Conservation (phyloP, 2,888 invertebrate genomes). For the Sinhomidia bicolor region DNA sequence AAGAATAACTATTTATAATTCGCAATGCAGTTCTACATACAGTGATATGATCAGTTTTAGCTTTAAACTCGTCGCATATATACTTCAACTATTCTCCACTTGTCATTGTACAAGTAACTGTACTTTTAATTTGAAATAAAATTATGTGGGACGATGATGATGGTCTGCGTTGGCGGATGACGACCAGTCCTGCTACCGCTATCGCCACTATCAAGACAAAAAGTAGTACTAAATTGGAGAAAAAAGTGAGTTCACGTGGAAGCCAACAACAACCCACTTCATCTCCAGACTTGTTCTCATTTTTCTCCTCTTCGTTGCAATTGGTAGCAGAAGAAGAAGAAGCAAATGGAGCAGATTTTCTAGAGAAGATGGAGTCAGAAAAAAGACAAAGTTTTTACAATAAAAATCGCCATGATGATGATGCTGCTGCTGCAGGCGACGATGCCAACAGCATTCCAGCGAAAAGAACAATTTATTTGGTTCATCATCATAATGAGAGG, state of each 20-base stretch:
- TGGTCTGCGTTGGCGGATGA: conserved; percentile 37
- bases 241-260: conserved; percentile 44
- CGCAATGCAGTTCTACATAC: background rate
- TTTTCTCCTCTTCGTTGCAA: background rate
- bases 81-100: background rate
- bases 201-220: background rate
- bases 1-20: background rate
- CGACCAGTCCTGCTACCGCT: background rate
- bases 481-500: background rate
- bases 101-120: background rate
- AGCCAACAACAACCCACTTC: background rate
- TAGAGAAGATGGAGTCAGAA: background rate
- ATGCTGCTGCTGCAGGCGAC: no score
- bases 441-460: background rate
- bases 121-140: background rate
- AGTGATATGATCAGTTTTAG: conserved; percentile 10
- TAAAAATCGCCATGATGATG: conserved; percentile 20
- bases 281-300: conserved; percentile 2
- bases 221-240: background rate
- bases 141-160: conserved; percentile 56
- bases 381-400: background rate
- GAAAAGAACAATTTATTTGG: background rate
- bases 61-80: background rate
- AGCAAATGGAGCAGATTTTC: conserved; percentile 6
- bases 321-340: background rate